These are phyloP conservation scores for Syngnathus floridae DNA, from an alignment of 2,113 vertebrate genomes.

Conservation along the genomic window DNA sequence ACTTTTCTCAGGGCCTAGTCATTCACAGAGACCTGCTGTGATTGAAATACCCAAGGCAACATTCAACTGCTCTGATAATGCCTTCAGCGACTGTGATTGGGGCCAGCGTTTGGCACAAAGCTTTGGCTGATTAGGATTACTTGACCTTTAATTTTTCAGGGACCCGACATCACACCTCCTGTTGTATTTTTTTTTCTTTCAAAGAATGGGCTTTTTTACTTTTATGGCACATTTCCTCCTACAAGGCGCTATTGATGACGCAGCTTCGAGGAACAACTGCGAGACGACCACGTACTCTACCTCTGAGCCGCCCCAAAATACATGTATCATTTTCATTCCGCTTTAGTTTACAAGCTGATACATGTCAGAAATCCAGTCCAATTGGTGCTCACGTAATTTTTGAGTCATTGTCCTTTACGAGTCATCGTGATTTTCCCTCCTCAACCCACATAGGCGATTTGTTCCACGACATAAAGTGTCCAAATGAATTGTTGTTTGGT, in stretches of 20 bases:
- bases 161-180: neutral
- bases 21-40: neutral
- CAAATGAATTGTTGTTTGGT: neutral
- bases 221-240: no score
- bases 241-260: no score
- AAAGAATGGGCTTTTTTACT: no score
- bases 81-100: neutral
- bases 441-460: neutral
- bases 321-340: neutral
- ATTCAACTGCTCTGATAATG: neutral
- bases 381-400: neutral
- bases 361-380: neutral
- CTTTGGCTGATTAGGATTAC: neutral
- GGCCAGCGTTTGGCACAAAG: neutral
- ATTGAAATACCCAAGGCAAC: neutral
- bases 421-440: constrained; percentile 1
- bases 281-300: no score
- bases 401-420: neutral
- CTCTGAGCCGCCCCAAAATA: neutral
- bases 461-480: neutral
- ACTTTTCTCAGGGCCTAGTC: neutral
- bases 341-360: neutral
- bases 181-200: neutral
- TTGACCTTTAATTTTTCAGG: no score
- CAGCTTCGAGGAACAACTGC: no score